Evolutionary conservation across 1,140 invertebrate genomes (phyloP).

Genomic region (Papilio machaon): DNA sequence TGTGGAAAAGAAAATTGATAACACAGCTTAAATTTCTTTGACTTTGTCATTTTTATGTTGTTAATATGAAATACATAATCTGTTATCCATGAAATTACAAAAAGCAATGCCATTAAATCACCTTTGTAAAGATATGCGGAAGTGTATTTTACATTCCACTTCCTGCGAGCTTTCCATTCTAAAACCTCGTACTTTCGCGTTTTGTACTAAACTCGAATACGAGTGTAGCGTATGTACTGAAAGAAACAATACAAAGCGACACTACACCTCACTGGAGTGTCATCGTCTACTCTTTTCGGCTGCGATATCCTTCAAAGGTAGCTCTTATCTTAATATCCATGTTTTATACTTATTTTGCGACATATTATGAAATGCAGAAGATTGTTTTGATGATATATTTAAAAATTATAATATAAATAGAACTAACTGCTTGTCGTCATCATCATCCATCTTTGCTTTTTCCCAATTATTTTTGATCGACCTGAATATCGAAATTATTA

Average conservation of each 20-base stretch:
- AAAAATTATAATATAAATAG: background rate
- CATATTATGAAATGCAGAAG: conserved; percentile 45
- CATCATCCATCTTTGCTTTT: too few species aligned
- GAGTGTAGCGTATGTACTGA: conserved; percentile 22
- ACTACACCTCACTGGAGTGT: conserved; percentile 38
- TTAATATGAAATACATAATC: background rate
- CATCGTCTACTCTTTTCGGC: conserved; percentile 54
- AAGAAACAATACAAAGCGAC: conserved; percentile 7
- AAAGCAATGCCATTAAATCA: conserved; percentile 5
- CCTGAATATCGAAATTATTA: too few species aligned
- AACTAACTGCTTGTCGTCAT: too few species aligned
- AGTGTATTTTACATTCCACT: conserved; percentile 38
- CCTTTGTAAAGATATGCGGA: background rate
- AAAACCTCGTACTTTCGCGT: conserved; percentile 32
- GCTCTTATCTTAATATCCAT: conserved; percentile 61
- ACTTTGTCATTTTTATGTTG: background rate
- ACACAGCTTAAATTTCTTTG: too few species aligned
- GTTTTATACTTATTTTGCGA: conserved; percentile 61
- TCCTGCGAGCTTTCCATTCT: conserved; percentile 31
- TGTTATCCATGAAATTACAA: background rate
- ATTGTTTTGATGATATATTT: background rate
- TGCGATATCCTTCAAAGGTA: conserved; percentile 55
- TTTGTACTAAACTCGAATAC: conserved; percentile 35
- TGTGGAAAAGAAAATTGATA: too few species aligned
- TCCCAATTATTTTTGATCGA: too few species aligned